Conservation (phyloP, 2,113 vertebrate species). For the Hiodon alosoides region DNA sequence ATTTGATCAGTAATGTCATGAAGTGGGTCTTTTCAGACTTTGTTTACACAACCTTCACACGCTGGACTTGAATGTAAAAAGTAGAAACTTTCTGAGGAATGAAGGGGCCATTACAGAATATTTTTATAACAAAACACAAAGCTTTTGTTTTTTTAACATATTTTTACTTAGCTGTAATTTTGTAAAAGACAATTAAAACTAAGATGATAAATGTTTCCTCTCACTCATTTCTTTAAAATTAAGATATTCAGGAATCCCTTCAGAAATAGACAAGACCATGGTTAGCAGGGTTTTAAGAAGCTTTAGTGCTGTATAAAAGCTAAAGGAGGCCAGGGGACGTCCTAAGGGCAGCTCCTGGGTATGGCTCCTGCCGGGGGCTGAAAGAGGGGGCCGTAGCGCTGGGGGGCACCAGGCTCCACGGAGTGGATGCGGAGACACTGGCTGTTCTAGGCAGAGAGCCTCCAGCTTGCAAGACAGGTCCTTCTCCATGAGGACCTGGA, state of each 20-base stretch:
- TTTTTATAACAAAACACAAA: too few relatives aligned
- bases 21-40: too few relatives aligned
- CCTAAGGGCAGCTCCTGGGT: background rate
- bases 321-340: background rate
- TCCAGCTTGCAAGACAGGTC: constrained; percentile 52
- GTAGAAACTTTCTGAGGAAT: background rate
- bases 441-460: background rate
- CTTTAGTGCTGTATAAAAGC: background rate
- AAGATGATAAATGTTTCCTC: background rate
- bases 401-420: background rate
- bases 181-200: constrained; percentile 8
- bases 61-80: too few relatives aligned
- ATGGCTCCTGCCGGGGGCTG: background rate
- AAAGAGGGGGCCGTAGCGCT: background rate
- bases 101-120: background rate
- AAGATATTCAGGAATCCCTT: too few relatives aligned
- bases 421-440: background rate
- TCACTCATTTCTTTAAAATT: background rate
- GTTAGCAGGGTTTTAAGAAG: background rate
- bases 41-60: background rate
- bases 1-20: too few relatives aligned
- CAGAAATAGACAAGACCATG: background rate
- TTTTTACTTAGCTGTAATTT: constrained; percentile 4
- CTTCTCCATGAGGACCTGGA: constrained; percentile 57
- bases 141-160: background rate